phyloP scores from a whole-genome alignment of 1,140 invertebrate genomes.

The Trypoxylus dichotomus region DNA sequence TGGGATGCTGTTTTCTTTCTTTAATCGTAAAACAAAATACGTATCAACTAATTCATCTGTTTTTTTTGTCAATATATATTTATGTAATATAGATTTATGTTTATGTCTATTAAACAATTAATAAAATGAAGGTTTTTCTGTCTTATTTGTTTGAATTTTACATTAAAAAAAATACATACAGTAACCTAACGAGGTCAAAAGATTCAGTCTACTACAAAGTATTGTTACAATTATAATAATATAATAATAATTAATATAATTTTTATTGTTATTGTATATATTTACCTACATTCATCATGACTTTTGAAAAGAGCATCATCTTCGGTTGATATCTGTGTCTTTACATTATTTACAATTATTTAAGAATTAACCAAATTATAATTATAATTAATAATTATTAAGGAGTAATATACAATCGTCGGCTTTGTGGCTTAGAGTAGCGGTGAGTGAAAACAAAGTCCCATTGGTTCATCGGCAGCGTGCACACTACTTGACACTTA shows the following conservation, averaged over 20 bases:
- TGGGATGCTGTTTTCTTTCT: slow-evolving; percentile 44
- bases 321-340: slow-evolving; percentile 41
- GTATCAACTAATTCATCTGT: slow-evolving; percentile 19
- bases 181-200: slow-evolving; percentile 41
- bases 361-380: slow-evolving; percentile 35
- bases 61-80: slow-evolving; percentile 32
- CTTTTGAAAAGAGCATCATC: slow-evolving; percentile 44
- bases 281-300: slow-evolving; percentile 34
- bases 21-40: slow-evolving; percentile 19
- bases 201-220: slow-evolving; percentile 53
- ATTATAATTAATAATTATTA: slow-evolving; percentile 15
- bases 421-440: slow-evolving; percentile 45
- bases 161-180: slow-evolving; percentile 53
- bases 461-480: slow-evolving; percentile 39
- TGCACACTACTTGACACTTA: slow-evolving; percentile 50
- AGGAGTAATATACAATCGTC: slow-evolving; percentile 46
- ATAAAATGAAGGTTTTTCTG: slow-evolving; percentile 31
- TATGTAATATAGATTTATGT: slow-evolving; percentile 32
- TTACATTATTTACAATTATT: slow-evolving; percentile 55
- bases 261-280: slow-evolving; percentile 32
- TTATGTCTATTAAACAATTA: slow-evolving; percentile 34
- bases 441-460: slow-evolving; percentile 42
- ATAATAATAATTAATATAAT: slow-evolving; percentile 26
- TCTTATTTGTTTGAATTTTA: slow-evolving; percentile 37
- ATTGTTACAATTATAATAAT: slow-evolving; percentile 37